These are phyloP conservation scores for Cheilosia pagana DNA, from an alignment of 2,888 invertebrate genomes.

Conservation along the genomic window DNA sequence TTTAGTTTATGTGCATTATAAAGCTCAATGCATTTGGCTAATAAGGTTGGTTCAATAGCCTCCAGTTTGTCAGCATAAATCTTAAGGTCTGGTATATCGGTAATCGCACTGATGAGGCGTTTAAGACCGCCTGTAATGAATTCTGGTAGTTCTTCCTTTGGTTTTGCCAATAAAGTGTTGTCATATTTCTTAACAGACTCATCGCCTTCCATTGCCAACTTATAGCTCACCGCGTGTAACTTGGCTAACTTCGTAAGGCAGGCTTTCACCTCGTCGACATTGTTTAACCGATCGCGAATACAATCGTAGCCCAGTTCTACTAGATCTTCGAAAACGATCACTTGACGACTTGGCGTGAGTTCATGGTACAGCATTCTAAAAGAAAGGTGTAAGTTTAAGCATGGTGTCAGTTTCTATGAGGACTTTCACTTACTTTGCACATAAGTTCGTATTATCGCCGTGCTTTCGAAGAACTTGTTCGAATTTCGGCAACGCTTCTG, in stretches of 20 bases:
- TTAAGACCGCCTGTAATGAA: background rate
- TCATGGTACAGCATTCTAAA: slow-evolving; percentile 18
- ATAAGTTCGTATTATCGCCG: slow-evolving; percentile 68
- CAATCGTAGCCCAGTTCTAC: slow-evolving; percentile 48
- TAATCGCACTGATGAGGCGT: background rate
- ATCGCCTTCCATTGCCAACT: slow-evolving; percentile 49
- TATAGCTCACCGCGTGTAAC: slow-evolving; percentile 75
- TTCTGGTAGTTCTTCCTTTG: background rate
- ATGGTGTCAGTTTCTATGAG: too few species aligned
- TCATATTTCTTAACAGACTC: slow-evolving; percentile 20
- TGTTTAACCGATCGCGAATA: slow-evolving; percentile 54
- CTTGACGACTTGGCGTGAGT: background rate
- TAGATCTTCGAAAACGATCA: slow-evolving; percentile 71
- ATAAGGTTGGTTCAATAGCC: background rate
- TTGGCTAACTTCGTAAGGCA: slow-evolving; percentile 65
- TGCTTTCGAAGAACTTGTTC: slow-evolving; percentile 55
- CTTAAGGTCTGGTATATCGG: too few species aligned
- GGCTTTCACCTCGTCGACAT: slow-evolving; percentile 52
- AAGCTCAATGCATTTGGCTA: slow-evolving; percentile 38
- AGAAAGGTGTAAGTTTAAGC: too few species aligned
- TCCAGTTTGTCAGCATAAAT: slow-evolving; percentile 2
- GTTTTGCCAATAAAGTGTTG: background rate
- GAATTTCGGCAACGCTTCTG: slow-evolving; percentile 71
- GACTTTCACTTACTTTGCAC: slow-evolving; percentile 55
- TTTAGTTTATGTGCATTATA: slow-evolving; percentile 26